Evolutionary conservation across 2,797 vertebrate genomes (phyloP).

Genomic region (Acomys russatus): DNA sequence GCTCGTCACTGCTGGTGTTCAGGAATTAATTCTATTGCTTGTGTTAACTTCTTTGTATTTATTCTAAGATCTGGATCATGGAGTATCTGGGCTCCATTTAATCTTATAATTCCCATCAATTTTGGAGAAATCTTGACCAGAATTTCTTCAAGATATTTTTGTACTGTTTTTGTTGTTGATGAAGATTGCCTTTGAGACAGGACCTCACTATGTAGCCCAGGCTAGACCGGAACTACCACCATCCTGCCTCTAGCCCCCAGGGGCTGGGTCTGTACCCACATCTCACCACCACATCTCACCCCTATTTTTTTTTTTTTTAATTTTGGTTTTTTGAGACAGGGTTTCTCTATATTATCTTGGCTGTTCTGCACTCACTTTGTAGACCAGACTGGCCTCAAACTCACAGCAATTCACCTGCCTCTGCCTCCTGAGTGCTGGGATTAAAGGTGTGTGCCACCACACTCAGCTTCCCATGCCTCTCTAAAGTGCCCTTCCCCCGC

Average conservation of each 20-base stretch:
- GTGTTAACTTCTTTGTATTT: neutral
- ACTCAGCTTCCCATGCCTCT: neutral
- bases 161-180: neutral
- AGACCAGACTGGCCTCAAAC: no score
- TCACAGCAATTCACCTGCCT: no score
- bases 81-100: slow-evolving; percentile 14
- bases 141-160: neutral
- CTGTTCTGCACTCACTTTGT: no score
- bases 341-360: no score
- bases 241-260: neutral
- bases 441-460: no score
- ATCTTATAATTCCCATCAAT: slow-evolving; percentile 30
- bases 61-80: neutral
- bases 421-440: no score
- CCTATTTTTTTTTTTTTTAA: no score
- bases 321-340: no score
- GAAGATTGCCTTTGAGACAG: neutral
- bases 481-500: no score
- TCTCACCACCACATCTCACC: no score
- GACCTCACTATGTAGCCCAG: neutral
- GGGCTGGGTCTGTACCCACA: neutral
- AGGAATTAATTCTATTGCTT: slow-evolving; percentile 27
- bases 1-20: neutral
- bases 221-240: neutral
- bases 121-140: neutral